These are phyloP conservation scores for Euplagia quadripunctaria DNA, from an alignment of 2,888 invertebrate species.

Conservation along the genomic window DNA sequence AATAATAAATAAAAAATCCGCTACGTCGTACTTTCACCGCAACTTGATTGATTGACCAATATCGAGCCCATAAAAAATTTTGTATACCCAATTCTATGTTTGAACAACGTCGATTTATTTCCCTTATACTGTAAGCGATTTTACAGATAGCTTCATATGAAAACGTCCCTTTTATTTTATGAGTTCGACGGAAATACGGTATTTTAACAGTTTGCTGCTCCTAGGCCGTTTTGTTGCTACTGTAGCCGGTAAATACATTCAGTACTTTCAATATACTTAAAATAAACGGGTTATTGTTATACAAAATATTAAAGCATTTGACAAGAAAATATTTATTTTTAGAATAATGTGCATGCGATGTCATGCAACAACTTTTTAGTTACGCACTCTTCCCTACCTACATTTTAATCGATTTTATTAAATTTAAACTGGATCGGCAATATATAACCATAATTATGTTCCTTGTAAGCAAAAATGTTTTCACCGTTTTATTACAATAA, in stretches of 20 bases:
- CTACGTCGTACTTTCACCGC: neutral
- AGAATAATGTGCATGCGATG: neutral
- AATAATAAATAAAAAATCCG: neutral
- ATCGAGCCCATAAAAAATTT: constrained; percentile 7
- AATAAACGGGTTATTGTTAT: constrained; percentile 5
- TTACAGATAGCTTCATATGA: constrained; percentile 4
- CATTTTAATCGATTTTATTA: neutral
- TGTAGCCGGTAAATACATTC: neutral
- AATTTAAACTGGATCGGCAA: neutral
- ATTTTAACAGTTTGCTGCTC: neutral
- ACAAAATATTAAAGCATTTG: neutral
- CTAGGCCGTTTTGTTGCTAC: neutral
- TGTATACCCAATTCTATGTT: neutral
- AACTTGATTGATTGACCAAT: constrained; percentile 14
- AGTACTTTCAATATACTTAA: constrained; percentile 8
- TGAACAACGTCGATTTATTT: neutral
- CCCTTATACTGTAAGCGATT: constrained; percentile 6
- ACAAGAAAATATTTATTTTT: neutral
- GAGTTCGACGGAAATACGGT: neutral
- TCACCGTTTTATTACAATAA: neutral
- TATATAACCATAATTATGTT: neutral
- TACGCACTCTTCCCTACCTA: neutral
- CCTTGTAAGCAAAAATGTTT: neutral
- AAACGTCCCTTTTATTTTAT: constrained; percentile 3
- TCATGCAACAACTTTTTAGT: neutral